Base-by-base conservation (phyloP, 2,888 invertebrate species). In the Drosophila conformis region DNA sequence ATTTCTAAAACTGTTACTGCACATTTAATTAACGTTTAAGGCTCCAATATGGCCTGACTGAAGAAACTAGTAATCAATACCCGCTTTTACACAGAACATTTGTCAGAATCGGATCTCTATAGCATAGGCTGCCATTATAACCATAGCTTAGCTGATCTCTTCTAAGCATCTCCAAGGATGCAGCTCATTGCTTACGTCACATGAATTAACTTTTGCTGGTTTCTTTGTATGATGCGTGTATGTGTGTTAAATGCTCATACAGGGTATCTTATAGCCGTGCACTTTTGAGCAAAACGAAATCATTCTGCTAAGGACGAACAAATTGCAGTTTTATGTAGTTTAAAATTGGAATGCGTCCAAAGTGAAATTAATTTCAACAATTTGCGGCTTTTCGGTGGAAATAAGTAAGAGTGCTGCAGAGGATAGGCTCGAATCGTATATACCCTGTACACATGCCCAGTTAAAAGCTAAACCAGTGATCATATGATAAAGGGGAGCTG, bases 31-130 rank as follows among this genome's bases (percentile, higher is more conserved):
- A 46, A 42, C 21, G 21, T 6, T 42, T 21, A 42, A 46, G 4
- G 25, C 7, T 25, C 0, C 2, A 7, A 13, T 11, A 6, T 6
- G 11, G n/a, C 11, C 11, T 0, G 38, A 40, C 3, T 40, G 8
- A 11, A n/a, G 10, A 11, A 13, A 13, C 21, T 15, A 15, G 46
- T 25, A 15, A 25, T 15, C 25, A 46, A 25, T 7, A 0, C 4
- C 0, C 0, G 0, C 1, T 21, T 25, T 25, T 15, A 25, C 15
- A 4, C 21, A 21, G 21, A 5, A 21, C 21, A 11, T 40, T n/a
- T 10, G 10, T 36, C 5, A 36, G 15, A 36, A 36, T 6, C 21
- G 21, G 11, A 1, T 42, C 15, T 1, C 7, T 46, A 13, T 46
- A 21, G 13, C 46, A 21, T 46, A 21, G 4, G 4, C 21, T 21